These are phyloP conservation scores for Leontopithecus rosalia DNA, from an alignment of 2,797 vertebrate genomes.

Conservation along the genomic window DNA sequence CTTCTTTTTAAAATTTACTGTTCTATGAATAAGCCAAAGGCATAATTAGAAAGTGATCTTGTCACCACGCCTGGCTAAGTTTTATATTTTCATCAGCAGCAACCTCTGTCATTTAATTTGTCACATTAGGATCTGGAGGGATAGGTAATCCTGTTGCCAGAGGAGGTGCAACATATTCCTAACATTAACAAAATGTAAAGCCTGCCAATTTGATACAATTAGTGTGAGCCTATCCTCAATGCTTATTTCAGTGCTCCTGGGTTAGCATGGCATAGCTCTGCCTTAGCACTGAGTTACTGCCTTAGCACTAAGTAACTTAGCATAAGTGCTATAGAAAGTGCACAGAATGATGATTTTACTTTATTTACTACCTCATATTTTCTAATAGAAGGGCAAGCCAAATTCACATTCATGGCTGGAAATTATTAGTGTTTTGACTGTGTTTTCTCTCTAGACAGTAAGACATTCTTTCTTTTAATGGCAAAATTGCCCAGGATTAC, in stretches of 20 bases:
- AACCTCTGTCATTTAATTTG: background rate
- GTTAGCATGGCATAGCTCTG: background rate
- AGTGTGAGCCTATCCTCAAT: background rate
- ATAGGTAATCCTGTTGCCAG: background rate
- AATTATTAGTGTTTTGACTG: background rate
- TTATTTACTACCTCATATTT: background rate
- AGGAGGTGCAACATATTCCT: background rate
- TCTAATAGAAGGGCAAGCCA: background rate
- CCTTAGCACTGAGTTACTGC: background rate
- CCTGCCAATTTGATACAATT: background rate
- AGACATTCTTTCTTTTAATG: background rate
- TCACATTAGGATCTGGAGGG: background rate
- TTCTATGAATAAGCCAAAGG: conserved; percentile 28
- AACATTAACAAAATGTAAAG: background rate
- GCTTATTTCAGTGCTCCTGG: background rate
- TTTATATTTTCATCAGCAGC: no score
- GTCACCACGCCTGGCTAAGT: no score
- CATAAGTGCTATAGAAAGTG: background rate
- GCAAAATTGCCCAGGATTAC: background rate
- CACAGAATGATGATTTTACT: background rate
- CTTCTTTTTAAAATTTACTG: conserved; percentile 18
- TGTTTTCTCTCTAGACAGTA: conserved; percentile 5
- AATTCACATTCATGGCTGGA: background rate
- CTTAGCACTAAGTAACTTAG: conserved; percentile 10
- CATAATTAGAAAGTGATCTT: background rate